Conservation (phyloP, 2,888 invertebrate species). For the Agrotis ipsilon region DNA sequence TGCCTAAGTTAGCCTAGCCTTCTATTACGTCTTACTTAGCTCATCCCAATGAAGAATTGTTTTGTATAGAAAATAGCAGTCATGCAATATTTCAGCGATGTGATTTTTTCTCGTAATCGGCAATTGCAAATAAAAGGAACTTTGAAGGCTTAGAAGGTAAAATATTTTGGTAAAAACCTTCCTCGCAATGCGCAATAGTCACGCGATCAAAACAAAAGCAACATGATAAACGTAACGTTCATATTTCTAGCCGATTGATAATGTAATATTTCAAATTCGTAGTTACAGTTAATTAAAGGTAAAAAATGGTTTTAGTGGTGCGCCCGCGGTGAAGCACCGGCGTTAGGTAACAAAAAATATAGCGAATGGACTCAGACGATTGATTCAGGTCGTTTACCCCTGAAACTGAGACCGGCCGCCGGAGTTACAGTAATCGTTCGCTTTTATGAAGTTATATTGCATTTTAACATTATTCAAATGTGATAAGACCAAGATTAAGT, state of each 20-base stretch:
- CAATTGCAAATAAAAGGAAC: conserved; percentile 4
- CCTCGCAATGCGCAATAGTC: conserved; percentile 11
- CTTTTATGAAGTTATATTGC: conserved; percentile 54
- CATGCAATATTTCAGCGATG: background rate
- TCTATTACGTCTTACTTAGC: background rate
- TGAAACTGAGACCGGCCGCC: conserved; percentile 74
- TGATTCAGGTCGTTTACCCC: conserved; percentile 85
- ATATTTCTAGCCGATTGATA: conserved; percentile 21
- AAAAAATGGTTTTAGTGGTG: conserved; percentile 51
- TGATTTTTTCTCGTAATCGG: conserved; percentile 6
- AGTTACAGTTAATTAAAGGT: conserved; percentile 52
- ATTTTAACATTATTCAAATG: conserved; percentile 50
- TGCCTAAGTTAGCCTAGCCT: conserved; percentile 28
- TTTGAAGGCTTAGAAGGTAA: conserved; percentile 14
- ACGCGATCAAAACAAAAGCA: conserved; percentile 40
- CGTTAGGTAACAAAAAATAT: conserved; percentile 67
- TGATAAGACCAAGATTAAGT: conserved; percentile 6
- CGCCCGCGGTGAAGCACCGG: conserved; percentile 40
- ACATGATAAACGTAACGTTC: conserved; percentile 8
- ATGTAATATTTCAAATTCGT: conserved; percentile 41
- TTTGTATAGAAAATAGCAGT: conserved; percentile 3
- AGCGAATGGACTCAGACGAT: conserved; percentile 77
- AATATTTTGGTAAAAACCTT: conserved; percentile 21
- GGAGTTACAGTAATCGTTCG: conserved; percentile 71
- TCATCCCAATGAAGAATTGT: conserved; percentile 1